phyloP scores from a whole-genome alignment of 2,797 vertebrate genomes.

The Halcyon leucocephala region DNA sequence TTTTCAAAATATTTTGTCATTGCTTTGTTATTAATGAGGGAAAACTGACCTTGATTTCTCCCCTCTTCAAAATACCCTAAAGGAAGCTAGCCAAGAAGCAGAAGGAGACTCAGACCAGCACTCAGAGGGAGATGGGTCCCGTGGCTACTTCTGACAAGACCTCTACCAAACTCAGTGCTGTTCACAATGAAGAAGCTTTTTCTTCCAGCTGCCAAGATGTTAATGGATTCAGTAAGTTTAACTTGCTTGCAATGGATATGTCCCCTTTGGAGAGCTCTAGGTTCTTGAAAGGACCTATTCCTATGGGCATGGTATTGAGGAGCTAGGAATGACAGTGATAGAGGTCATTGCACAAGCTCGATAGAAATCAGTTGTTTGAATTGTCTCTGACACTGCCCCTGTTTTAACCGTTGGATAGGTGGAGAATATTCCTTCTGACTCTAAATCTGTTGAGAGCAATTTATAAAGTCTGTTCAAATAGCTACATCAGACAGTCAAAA shows the following conservation, averaged over 20 bases:
- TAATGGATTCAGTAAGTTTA: slow-evolving; percentile 94
- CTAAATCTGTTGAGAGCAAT: neutral
- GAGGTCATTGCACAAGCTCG: neutral
- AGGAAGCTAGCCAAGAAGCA: slow-evolving; percentile 99
- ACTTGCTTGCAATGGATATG: slow-evolving; percentile 63
- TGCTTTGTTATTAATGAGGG: neutral
- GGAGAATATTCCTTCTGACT: neutral
- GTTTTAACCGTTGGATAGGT: neutral
- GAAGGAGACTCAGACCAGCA: slow-evolving; percentile 96
- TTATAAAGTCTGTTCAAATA: neutral
- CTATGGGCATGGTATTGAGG: neutral
- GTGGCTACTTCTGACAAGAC: slow-evolving; percentile 91
- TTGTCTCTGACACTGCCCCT: neutral
- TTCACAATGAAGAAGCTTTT: slow-evolving; percentile 94
- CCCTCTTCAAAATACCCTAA: slow-evolving; percentile 78
- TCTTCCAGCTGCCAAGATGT: slow-evolving; percentile 95
- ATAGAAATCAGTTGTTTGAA: neutral
- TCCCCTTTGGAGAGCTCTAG: slow-evolving; percentile 40
- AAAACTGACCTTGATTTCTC: slow-evolving; percentile 78
- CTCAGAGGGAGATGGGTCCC: slow-evolving; percentile 95
- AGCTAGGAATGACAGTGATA: neutral
- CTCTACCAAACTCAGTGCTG: slow-evolving; percentile 89
- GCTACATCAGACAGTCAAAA: neutral
- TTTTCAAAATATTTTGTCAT: neutral
- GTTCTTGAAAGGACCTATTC: slow-evolving; percentile 49